Base-by-base conservation (phyloP, 2,797 vertebrate genomes). In the Brachyalestes nurse region DNA sequence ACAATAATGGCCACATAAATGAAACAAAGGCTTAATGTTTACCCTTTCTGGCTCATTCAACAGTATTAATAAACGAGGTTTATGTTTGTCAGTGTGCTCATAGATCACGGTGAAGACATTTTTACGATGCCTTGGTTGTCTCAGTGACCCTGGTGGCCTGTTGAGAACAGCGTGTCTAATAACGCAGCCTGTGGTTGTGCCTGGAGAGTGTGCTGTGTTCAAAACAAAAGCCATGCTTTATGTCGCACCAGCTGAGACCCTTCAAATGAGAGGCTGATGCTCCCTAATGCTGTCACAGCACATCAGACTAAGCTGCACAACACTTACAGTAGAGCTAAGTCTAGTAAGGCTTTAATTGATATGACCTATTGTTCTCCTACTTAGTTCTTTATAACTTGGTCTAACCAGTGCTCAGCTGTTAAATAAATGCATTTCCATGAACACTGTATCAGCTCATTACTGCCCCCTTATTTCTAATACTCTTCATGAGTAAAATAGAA, bases 111-210 rank as follows among this genome's bases (percentile, higher is more conserved):
- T 16, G 3, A 57, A 57, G 80, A 86, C 25, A 21, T 83, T 88
- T 86, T 86, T 89, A 74, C 82, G 78, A 78, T 77, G 77, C 86
- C 76, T 83, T 47, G 69, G 72, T 79, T 77, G 86, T 72, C 86
- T 75, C 72, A 67, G 77, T 84, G 77, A 75, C 85, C 87, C 85
- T 58, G 87, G 76, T 80, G 85, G 57, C 83, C 80, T 89, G 86
- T 88, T 85, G 75, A 79, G 84, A 87, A 87, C 83, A 81, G 81
- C 64, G n/a, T 13, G 73, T 77, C 79, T 82, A 81, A 88, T 87
- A 84, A 85, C 72, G 82, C 77, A 60, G 78, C 55, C 84, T 84
- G 83, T 80, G 83, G 75, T 80, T 71, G 78, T 84, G 73, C 55
- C 51, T 51, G 47, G 66, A 66, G 64, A 78, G 82, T 75, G 66